Evolutionary conservation across 2,113 vertebrate genomes (phyloP).

Genomic region (Carassius gibelio): DNA sequence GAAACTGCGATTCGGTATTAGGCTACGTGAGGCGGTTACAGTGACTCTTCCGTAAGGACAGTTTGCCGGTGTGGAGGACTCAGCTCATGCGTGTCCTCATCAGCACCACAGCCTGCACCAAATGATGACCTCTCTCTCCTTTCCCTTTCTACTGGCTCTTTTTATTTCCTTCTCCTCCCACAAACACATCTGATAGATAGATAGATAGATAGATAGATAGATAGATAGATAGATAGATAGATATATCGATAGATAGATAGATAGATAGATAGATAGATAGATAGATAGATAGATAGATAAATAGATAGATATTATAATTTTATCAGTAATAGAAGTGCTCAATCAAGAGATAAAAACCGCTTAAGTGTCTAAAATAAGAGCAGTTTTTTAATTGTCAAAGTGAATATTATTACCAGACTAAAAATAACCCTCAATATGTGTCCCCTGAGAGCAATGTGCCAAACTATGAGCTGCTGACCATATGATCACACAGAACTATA

Average conservation of each 20-base stretch:
- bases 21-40: background rate
- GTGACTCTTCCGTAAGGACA: background rate
- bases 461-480: constrained; percentile 11
- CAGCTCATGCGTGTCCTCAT: constrained; percentile 34
- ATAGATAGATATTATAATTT: background rate
- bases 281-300: constrained; percentile 10
- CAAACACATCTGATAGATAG: constrained; percentile 12
- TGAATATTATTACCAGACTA: constrained; percentile 10
- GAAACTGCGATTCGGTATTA: constrained; percentile 26
- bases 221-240: constrained; percentile 26
- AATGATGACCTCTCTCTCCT: constrained; percentile 46
- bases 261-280: constrained; percentile 24
- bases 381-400: background rate
- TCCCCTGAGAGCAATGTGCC: constrained; percentile 15
- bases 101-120: constrained; percentile 47
- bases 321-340: background rate
- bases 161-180: constrained; percentile 9
- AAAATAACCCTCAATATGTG: constrained; percentile 24
- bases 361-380: background rate
- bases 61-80: constrained; percentile 32
- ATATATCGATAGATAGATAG: constrained; percentile 22
- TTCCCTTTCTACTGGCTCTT: background rate
- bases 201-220: constrained; percentile 28
- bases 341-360: background rate
- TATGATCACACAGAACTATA: background rate